phyloP scores from a whole-genome alignment of 2,113 vertebrate species.

The Nothocercus nigrocapillus region DNA sequence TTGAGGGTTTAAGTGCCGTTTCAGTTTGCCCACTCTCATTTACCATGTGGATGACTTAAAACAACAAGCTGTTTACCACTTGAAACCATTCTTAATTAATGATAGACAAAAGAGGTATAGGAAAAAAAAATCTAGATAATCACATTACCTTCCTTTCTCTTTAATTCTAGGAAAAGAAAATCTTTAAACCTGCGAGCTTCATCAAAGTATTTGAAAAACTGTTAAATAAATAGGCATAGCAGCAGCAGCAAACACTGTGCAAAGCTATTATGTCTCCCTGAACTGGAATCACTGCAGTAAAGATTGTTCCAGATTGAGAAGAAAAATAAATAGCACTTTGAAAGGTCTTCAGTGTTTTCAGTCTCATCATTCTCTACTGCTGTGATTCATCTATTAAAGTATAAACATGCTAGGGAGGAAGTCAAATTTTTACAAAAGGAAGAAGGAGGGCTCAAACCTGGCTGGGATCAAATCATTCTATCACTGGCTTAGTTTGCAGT shows the following conservation, averaged over 20 bases:
- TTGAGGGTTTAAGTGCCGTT: conserved; percentile 56
- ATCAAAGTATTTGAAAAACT: conserved; percentile 7
- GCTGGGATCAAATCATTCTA: conserved; percentile 2
- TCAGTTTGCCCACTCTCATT: conserved; percentile 59
- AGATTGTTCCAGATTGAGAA: not conserved
- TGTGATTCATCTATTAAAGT: conserved; percentile 16
- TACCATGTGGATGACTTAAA: conserved; percentile 52
- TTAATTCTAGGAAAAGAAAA: conserved; percentile 10
- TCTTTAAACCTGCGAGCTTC: not conserved
- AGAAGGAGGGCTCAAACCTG: not conserved
- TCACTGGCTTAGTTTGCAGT: conserved; percentile 50
- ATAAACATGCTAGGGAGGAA: not conserved
- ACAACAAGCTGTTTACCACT: conserved; percentile 64
- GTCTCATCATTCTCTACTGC: not conserved
- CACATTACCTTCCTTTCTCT: not conserved
- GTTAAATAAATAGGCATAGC: not conserved
- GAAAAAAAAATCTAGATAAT: conserved; percentile 16
- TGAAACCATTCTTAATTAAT: conserved; percentile 64
- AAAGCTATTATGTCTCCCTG: not conserved
- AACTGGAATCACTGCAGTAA: not conserved
- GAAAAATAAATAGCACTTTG: conserved; percentile 2
- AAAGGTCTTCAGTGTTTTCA: not conserved
- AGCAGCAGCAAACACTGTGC: not conserved
- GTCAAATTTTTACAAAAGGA: not conserved
- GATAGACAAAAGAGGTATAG: conserved; percentile 41